Evolutionary conservation across 2,797 vertebrate genomes (phyloP), one percentile per base, ranked within the genome.

Genomic region (Tapera naevia): DNA sequence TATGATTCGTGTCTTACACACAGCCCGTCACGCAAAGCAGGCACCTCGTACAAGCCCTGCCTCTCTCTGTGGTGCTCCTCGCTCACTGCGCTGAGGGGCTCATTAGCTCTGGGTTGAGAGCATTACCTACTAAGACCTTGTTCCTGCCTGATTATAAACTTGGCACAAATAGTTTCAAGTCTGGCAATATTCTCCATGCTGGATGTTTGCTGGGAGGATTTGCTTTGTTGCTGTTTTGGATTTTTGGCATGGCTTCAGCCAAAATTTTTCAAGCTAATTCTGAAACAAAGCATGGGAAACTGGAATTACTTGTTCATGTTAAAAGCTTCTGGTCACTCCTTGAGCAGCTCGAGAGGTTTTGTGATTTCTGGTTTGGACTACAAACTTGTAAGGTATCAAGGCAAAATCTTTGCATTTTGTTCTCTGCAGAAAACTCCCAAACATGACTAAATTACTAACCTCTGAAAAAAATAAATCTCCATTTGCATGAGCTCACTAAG

Each of bases 151-250:
- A 89, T 90, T 79, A 94, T 67, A 93, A 91, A 86, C 60, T 93
- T 96, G 92, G 95, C 91, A 95, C 43, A 67, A 88, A 61, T 82
- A 82, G 41, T 41, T 33, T 45, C 51, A 84, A 37, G 56, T 89
- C 70, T 95, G 89, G 89, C 94, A 95, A 84, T 81, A 78, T 72
- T 84, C 64, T 83, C 54, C 15, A 15, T 5, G 35, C 84, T 94
- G 86, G 67, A 71, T 25, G 45, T 91, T 88, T 80, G 35, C 69
- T 80, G 80, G n/a, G 73, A 88, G 48, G 19, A 39, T 21, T 80
- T 83, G 70, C 56, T 93, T 96, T 95, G 91, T 94, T 91, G 88
- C 78, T 56, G 53, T 67, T 95, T 90, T 89, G 69, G 57, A 86
- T 78, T 93, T 94, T 88, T 84, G 86, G 87, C 87, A 60, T 73